Conservation (phyloP, 2,888 invertebrate species). For the Glyphotaelius pellucidus region DNA sequence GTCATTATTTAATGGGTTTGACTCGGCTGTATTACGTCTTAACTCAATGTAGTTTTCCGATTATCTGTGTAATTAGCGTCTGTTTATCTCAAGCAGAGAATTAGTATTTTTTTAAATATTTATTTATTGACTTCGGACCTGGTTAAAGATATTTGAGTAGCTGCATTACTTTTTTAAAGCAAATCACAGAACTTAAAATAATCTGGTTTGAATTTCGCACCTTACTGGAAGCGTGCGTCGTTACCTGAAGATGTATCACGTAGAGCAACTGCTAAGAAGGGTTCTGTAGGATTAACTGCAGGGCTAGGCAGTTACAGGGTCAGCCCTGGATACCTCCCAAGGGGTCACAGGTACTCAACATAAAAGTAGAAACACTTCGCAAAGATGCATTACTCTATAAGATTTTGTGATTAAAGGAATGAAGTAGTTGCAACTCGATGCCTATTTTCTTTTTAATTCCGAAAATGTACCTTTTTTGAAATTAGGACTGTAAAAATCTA, state of each 20-base stretch:
- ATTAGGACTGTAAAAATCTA: too few species aligned
- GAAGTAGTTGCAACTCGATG: not conserved
- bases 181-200: not conserved
- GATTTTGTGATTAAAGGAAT: not conserved
- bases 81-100: too few species aligned
- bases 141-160: too few species aligned
- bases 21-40: not conserved
- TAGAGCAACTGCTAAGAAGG: not conserved
- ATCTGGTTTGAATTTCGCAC: not conserved
- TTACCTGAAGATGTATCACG: slow-evolving; percentile 24
- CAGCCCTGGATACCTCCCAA: not conserved
- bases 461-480: too few species aligned
- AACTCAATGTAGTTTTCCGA: too few species aligned
- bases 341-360: not conserved
- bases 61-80: too few species aligned
- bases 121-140: too few species aligned
- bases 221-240: not conserved
- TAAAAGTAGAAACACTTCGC: not conserved
- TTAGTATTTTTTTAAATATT: too few species aligned
- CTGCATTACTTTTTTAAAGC: not conserved
- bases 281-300: not conserved
- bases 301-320: slow-evolving; percentile 11
- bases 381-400: not conserved
- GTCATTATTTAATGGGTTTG: not conserved
- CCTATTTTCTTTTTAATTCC: not conserved